Evolutionary conservation across 2,888 invertebrate species (phyloP).

Genomic region (Torymus texanus): DNA sequence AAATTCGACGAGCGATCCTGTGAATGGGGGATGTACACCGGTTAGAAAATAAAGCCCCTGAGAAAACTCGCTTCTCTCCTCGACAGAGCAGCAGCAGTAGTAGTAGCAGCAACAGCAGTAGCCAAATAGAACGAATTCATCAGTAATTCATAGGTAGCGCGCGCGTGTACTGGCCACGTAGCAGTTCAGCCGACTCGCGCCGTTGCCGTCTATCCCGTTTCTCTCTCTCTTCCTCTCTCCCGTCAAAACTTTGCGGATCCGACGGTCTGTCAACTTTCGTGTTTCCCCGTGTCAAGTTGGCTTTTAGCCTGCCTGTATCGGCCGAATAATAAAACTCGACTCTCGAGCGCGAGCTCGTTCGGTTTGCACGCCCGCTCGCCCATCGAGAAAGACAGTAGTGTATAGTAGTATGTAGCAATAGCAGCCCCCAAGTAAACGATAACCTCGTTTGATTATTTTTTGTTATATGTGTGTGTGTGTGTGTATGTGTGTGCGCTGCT

Average conservation of each 20-base stretch:
- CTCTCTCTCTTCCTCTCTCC: conserved; percentile 37
- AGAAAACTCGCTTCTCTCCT: conserved; percentile 41
- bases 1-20: too few species aligned
- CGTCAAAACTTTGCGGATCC: conserved; percentile 69
- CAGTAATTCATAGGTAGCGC: conserved; percentile 67
- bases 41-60: conserved; percentile 48
- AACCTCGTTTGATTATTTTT: conserved; percentile 57
- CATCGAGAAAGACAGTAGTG: too few species aligned
- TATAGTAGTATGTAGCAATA: too few species aligned
- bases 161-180: conserved; percentile 53
- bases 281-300: conserved; percentile 65
- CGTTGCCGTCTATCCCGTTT: conserved; percentile 25
- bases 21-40: too few species aligned
- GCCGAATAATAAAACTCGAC: conserved; percentile 32
- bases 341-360: conserved; percentile 41
- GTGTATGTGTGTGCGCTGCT: too few species aligned
- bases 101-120: not conserved
- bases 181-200: not conserved
- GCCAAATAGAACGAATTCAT: conserved; percentile 61
- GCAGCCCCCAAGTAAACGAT: conserved; percentile 61
- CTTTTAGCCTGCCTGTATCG: conserved; percentile 52
- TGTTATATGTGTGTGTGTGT: too few species aligned
- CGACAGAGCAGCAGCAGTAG: too few species aligned
- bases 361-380: not conserved
- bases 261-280: conserved; percentile 67